phyloP scores from a whole-genome alignment of 1,140 invertebrate species.

The Papilio dardanus region DNA sequence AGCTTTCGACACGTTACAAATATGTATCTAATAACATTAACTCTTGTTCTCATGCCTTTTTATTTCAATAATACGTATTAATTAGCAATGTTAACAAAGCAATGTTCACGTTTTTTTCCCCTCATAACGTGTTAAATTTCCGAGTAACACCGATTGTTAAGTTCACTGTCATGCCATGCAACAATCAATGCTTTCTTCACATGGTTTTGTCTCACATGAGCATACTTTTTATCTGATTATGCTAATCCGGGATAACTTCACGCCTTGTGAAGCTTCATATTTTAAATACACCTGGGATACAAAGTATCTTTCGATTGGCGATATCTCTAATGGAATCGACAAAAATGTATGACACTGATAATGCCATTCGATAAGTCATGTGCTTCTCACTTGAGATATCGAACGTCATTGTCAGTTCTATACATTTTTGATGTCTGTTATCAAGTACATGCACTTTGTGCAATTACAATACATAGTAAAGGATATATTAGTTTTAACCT shows the following conservation, averaged over 20 bases:
- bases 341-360: too few relatives aligned
- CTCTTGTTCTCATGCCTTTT: constrained; percentile 43
- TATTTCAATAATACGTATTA: constrained; percentile 51
- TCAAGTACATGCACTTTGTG: too few relatives aligned
- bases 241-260: neutral
- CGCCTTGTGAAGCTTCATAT: neutral
- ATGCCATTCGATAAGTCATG: too few relatives aligned
- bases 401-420: too few relatives aligned
- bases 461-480: too few relatives aligned
- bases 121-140: constrained; percentile 60
- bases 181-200: constrained; percentile 51
- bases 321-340: too few relatives aligned
- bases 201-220: constrained; percentile 47
- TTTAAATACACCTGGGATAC: too few relatives aligned
- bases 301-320: too few relatives aligned
- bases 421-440: too few relatives aligned
- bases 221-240: neutral
- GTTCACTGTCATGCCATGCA: constrained; percentile 54
- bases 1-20: constrained; percentile 3
- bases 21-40: constrained; percentile 17
- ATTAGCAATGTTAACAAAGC: constrained; percentile 43
- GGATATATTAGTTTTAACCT: too few relatives aligned
- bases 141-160: constrained; percentile 55
- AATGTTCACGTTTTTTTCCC: constrained; percentile 43
- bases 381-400: too few relatives aligned